These are phyloP conservation scores for Hydractinia echinata DNA, from an alignment of 30 jellyfish, hydroid and myxozoan species.

Conservation along the genomic window DNA sequence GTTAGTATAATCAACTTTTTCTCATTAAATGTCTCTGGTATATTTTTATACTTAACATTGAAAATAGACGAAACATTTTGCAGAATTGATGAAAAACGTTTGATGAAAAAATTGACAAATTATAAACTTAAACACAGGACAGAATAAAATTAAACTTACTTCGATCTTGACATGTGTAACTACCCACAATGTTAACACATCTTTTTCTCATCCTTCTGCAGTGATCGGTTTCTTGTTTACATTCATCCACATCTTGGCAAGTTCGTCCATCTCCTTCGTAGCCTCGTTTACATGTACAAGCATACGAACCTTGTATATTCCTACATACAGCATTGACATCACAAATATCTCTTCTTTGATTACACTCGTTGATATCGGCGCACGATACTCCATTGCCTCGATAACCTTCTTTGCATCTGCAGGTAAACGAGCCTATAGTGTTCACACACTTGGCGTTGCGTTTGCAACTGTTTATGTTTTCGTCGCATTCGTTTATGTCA, in stretches of 20 bases:
- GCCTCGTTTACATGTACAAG: constrained; percentile 44
- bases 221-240: constrained; percentile 1
- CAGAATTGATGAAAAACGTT: no score
- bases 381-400: constrained; percentile 18
- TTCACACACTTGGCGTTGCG: constrained; percentile 41
- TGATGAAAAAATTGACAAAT: not conserved
- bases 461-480: constrained; percentile 27
- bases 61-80: no score
- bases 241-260: constrained; percentile 53
- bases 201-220: not conserved
- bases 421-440: constrained; percentile 38
- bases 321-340: constrained; percentile 28
- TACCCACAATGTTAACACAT: constrained; percentile 19
- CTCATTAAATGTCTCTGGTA: no score
- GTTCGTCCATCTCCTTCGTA: constrained; percentile 46
- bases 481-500: constrained; percentile 49
- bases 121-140: not conserved
- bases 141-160: not conserved
- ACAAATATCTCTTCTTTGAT: constrained; percentile 9
- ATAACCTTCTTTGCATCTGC: constrained; percentile 51
- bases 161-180: constrained; percentile 5
- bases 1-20: no score
- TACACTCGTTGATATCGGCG: constrained; percentile 20
- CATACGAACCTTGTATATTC: constrained; percentile 41
- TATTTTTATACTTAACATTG: no score